Percentiles rank a stretch among this genome's conserved stretches.
These are phyloP conservation scores for Leucopsar rothschildi DNA, from an alignment of 2,113 vertebrate genomes.

Conservation along the genomic window DNA sequence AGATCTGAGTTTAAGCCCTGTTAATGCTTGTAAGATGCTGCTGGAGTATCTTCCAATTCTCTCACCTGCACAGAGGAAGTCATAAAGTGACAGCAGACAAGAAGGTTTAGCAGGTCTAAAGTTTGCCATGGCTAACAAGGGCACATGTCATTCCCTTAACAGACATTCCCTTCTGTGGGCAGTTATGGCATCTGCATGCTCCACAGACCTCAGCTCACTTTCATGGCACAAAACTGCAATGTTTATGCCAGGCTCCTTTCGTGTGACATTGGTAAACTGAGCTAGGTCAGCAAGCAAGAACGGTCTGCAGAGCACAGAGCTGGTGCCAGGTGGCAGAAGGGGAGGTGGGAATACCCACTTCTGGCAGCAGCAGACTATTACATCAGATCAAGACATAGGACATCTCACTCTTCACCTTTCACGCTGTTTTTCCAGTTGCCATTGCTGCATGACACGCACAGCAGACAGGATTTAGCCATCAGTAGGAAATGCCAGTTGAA, in stretches of 20 bases:
- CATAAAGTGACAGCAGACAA: neutral
- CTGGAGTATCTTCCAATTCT: neutral
- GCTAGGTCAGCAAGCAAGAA: neutral
- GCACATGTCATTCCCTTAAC: neutral
- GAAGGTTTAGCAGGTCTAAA: neutral
- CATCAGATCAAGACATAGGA: neutral
- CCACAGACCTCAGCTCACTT: neutral
- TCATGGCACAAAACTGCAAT: neutral
- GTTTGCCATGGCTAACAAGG: neutral
- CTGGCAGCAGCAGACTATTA: neutral
- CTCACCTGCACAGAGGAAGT: neutral
- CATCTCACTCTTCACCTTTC: neutral
- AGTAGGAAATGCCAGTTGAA: neutral
- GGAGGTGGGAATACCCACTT: neutral
- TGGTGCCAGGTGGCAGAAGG: neutral
- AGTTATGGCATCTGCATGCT: neutral
- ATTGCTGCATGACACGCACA: rapidly evolving
- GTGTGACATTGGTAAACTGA: neutral
- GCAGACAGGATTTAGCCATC: neutral
- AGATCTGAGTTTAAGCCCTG: neutral
- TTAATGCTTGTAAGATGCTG: neutral
- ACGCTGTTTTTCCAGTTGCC: neutral
- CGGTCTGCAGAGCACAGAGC: neutral
- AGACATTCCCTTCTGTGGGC: neutral
- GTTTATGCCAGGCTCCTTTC: neutral